A percentile compares a stretch with the other conserved stretches of the same genome.
These are phyloP conservation scores for Pagetopsis macropterus DNA, from an alignment of 2,797 vertebrate genomes.

Conservation along the genomic window DNA sequence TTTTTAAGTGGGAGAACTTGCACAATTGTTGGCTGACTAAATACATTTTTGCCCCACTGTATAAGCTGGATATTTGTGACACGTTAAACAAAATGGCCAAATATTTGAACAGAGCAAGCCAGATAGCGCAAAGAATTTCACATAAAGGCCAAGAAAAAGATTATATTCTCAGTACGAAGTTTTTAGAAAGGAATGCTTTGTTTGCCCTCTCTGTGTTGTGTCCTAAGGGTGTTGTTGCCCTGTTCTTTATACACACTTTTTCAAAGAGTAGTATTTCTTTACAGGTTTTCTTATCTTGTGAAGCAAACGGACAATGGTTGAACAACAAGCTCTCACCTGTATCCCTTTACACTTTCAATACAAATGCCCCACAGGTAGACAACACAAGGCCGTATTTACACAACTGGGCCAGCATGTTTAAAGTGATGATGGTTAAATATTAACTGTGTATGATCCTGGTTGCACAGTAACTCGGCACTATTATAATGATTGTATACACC, in stretches of 20 bases:
- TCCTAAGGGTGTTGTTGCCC: slow-evolving; percentile 26
- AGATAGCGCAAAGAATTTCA: slow-evolving; percentile 1
- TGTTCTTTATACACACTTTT: slow-evolving; percentile 21
- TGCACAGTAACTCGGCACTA: neutral
- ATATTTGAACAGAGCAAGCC: slow-evolving; percentile 1
- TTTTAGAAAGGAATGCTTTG: slow-evolving; percentile 18
- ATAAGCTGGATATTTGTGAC: slow-evolving; percentile 4
- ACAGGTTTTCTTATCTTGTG: slow-evolving; percentile 25
- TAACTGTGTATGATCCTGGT: slow-evolving; percentile 28
- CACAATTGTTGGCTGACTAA: too few species aligned
- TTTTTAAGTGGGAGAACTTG: too few species aligned
- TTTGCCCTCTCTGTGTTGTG: slow-evolving; percentile 6
- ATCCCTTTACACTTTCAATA: slow-evolving; percentile 58
- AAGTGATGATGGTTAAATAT: slow-evolving; percentile 46
- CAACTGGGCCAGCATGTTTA: slow-evolving; percentile 10
- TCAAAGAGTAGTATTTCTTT: slow-evolving; percentile 48
- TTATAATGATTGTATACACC: neutral
- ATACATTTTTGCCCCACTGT: too few species aligned
- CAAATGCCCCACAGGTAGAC: slow-evolving; percentile 38
- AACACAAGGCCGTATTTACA: slow-evolving; percentile 55
- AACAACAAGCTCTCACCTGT: slow-evolving; percentile 53
- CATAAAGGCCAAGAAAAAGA: slow-evolving; percentile 21
- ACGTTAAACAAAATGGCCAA: slow-evolving; percentile 7
- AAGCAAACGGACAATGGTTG: slow-evolving; percentile 36
- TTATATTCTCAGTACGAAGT: slow-evolving; percentile 1